Base-by-base conservation (phyloP, 2,888 invertebrate species). In the Philereme transversata region DNA sequence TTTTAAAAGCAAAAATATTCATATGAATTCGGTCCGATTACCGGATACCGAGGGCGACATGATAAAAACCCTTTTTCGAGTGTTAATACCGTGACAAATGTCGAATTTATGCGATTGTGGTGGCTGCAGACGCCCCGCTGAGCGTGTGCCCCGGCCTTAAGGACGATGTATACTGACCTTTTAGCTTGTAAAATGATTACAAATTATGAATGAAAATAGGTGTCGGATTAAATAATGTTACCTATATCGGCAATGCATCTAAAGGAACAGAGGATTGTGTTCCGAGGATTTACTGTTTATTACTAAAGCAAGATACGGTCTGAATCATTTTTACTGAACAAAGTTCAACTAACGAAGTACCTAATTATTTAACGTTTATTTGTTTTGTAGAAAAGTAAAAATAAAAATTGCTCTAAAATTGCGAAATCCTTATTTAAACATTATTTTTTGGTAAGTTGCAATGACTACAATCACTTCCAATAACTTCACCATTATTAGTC, bases 51-150 rank as follows among this genome's bases (percentile, higher is more conserved):
- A 79, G 85, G 86, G 86, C 81, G 89, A 90, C 88, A 88, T 84
- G 88, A 90, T 87, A 90, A 89, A 88, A 90, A 86, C 86, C 90
- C 88, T 82, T 88, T 86, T 89, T 87, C 75, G 84, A 88, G 90
- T 89, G 90, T 90, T 91, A 91, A 91, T 90, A 82, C 90, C 91
- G 90, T 91, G 90, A 91, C 90, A 90, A 92, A 92, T 92, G 88
- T 83, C 72, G 82, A 89, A 91, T 91, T 90, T 90, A 92, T 92
- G 87, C 90, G 85, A 79, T 72, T 78, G 84, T 81, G 84, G 84
- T 83, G 86, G 84, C 78, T 77, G 76, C 64, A 62, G 82, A 72
- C 75, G 66, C 80, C 90, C 90, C 83, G 89, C 90, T 83, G 90
- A 60, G 89, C 73, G 73, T 69, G 75, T 68, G 76, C 72, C 72